A percentile compares a stretch with the other conserved stretches of the same genome.
These are phyloP conservation scores for Mechanitis messenoides DNA, from an alignment of 2,888 invertebrate species.

Conservation along the genomic window DNA sequence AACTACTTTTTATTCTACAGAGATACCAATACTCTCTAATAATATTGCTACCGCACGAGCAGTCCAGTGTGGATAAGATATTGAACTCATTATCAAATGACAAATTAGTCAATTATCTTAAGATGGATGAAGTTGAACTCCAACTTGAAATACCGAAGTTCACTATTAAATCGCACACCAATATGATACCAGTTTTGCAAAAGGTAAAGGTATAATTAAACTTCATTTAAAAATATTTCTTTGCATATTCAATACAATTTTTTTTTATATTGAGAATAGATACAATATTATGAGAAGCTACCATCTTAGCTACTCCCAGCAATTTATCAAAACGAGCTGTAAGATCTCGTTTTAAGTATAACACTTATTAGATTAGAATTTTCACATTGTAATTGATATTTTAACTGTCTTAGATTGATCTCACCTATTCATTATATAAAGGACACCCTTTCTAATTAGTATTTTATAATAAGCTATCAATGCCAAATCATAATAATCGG, in stretches of 20 bases:
- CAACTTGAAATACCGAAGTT: conserved; percentile 65
- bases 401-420: too few species aligned
- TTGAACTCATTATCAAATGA: conserved; percentile 43
- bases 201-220: conserved; percentile 40
- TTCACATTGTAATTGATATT: too few species aligned
- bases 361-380: too few species aligned
- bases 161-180: conserved; percentile 55
- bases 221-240: too few species aligned
- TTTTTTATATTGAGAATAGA: too few species aligned
- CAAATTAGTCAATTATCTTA: conserved; percentile 49
- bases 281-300: too few species aligned
- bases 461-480: neutral
- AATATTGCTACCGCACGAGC: conserved; percentile 58
- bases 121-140: conserved; percentile 42
- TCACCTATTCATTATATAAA: too few species aligned
- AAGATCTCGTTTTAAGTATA: too few species aligned
- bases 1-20: conserved; percentile 44
- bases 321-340: too few species aligned
- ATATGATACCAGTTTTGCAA: conserved; percentile 49
- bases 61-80: conserved; percentile 39
- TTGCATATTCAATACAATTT: too few species aligned
- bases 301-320: too few species aligned
- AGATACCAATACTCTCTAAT: conserved; percentile 65
- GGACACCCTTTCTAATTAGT: neutral
- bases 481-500: too few species aligned